Evolutionary conservation across 1,140 invertebrate genomes (phyloP), one percentile per base, ranked within the genome.

Genomic region (Leptinotarsa defecta): DNA sequence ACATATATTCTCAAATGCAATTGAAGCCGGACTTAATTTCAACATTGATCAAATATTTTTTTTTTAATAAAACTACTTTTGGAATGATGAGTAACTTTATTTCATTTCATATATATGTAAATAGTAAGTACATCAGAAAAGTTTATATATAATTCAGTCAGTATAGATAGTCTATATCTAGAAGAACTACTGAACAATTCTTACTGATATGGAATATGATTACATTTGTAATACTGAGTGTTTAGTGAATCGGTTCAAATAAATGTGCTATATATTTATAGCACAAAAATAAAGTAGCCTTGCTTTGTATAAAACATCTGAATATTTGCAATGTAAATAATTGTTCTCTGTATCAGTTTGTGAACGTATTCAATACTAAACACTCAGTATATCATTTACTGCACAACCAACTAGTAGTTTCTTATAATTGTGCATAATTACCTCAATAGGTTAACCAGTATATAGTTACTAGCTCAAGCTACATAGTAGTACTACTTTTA

Each of bases 101-200:
- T 70, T 49, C 43, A 48, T 70, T 5, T 68, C n/a, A 62, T 62
- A 62, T 8, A 65, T 65, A 57, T 57, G 52, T 57, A 57, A 71
- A 71, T 71, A 71, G 70, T 71, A 64, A 65, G 61, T 73, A 73
- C 71, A 73, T 73, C 71, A 73, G 52, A 73, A 73, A 43, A 73
- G 62, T 20, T 49, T 43, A 43, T 43, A 73, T 73, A 73, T 73
- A 27, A 73, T 71, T 73, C 71, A 73, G 71, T 73, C 71, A 73
- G 71, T 65, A 69, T 69, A 73, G 62, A 73, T 73, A 73, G 62
- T 72, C 57, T 63, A 72, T 0, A 19, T 72, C 57, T 63, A 72
- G 5, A 19, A 72, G 70, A 62, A 19, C 22, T 62, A 72, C 70
- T 52, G 24, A 61, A 72, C 49, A 61, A 6, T 70, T 70, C 48